Percentiles rank a stretch among this genome's conserved stretches.
These are phyloP conservation scores for Grapholita molesta DNA, from an alignment of 1,140 invertebrate genomes.

Conservation along the genomic window DNA sequence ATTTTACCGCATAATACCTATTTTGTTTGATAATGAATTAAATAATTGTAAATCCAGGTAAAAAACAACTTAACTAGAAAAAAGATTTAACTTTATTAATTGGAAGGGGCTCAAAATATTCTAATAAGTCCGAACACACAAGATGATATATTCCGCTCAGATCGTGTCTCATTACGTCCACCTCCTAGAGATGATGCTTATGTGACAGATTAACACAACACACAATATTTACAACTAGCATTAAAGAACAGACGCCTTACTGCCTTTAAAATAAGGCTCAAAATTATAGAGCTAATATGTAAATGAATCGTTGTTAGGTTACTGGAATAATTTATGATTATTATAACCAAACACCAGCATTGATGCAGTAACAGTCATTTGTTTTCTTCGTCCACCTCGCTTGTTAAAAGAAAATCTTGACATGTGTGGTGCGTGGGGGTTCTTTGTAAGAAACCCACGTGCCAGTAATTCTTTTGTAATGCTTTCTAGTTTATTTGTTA, in stretches of 20 bases:
- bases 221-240: not conserved
- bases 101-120: conserved; percentile 22
- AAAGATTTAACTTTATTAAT: conserved; percentile 20
- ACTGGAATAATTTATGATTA: conserved; percentile 47
- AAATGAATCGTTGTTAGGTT: conserved; percentile 19
- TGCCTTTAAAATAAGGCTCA: conserved; percentile 11
- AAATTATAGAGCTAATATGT: not conserved
- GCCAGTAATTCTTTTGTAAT: conserved; percentile 47
- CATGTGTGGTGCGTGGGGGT: conserved; percentile 39
- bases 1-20: too few relatives aligned
- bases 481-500: conserved; percentile 32
- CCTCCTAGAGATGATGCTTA: conserved; percentile 27
- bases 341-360: conserved; percentile 44
- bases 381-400: conserved; percentile 44
- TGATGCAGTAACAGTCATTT: conserved; percentile 46
- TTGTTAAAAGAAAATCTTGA: conserved; percentile 57
- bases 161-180: conserved; percentile 36
- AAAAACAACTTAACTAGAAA: too few relatives aligned
- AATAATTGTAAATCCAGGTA: too few relatives aligned
- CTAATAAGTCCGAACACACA: conserved; percentile 30
- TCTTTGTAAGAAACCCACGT: conserved; percentile 41
- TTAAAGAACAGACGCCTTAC: not conserved
- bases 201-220: conserved; percentile 24
- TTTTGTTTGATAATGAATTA: too few relatives aligned
- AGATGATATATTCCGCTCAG: conserved; percentile 34